Evolutionary conservation across 2,113 vertebrate species (phyloP).

Genomic region (Bubo bubo): DNA sequence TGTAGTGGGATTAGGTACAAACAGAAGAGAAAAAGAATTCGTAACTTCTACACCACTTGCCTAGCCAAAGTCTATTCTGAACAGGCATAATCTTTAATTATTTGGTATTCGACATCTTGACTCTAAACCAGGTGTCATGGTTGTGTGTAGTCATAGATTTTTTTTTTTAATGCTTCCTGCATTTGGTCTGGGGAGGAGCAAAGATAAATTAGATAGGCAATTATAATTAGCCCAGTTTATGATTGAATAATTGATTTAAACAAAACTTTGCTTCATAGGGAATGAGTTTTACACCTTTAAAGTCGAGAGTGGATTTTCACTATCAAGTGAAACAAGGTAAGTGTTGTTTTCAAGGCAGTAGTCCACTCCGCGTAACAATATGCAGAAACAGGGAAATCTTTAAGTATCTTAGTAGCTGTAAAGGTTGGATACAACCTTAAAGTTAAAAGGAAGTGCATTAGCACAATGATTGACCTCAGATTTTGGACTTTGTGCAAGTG

Average conservation of each 20-base stretch:
- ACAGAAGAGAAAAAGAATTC: background rate
- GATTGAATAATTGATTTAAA: background rate
- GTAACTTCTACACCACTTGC: background rate
- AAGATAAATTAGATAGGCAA: background rate
- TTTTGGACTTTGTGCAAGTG: background rate
- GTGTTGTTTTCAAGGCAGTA: background rate
- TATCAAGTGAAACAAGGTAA: background rate
- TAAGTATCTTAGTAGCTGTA: background rate
- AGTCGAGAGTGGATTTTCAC: background rate
- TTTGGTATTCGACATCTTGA: background rate
- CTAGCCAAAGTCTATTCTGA: background rate
- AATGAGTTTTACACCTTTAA: background rate
- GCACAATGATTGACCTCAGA: background rate
- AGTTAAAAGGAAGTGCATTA: background rate
- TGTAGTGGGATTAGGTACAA: background rate
- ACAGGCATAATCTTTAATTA: background rate
- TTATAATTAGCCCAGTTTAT: background rate
- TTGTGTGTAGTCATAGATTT: background rate
- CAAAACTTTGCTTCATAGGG: background rate
- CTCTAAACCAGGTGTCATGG: background rate
- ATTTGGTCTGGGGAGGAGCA: background rate
- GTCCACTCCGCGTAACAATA: background rate
- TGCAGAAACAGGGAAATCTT: background rate
- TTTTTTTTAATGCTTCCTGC: background rate
- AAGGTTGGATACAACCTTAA: background rate